Conservation (phyloP, 92 coral and sea anemone genomes). For the Actinostola sp. region DNA sequence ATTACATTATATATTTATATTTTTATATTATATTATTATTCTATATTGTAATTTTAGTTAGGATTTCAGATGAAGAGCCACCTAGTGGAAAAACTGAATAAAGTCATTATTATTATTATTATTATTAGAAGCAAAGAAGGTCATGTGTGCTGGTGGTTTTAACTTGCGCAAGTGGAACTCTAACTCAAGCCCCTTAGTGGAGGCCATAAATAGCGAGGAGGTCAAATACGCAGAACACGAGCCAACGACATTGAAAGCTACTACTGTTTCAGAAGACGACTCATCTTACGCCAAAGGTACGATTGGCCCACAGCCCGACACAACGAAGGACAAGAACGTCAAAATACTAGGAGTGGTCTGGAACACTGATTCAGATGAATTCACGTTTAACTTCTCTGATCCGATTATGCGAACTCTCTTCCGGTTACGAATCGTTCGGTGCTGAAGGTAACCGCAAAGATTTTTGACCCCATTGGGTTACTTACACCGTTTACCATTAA, state of each 20-base stretch:
- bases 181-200: constrained; percentile 18
- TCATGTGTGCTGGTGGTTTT: constrained; percentile 51
- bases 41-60: too few relatives aligned
- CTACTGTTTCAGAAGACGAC: constrained; percentile 15
- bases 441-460: constrained; percentile 65
- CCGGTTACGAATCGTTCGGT: constrained; percentile 71
- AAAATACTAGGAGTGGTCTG: constrained; percentile 62
- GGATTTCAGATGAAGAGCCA: too few relatives aligned
- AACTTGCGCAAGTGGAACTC: constrained; percentile 68
- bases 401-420: constrained; percentile 31
- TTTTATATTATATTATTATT: too few relatives aligned
- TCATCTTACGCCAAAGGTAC: constrained; percentile 12
- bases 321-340: constrained; percentile 4
- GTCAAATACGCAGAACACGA: too few relatives aligned
- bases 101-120: too few relatives aligned
- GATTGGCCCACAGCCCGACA: too few relatives aligned
- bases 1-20: too few relatives aligned
- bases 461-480: constrained; percentile 74
- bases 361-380: constrained; percentile 58
- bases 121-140: constrained; percentile 23
- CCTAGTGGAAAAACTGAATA: too few relatives aligned
- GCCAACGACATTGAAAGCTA: not conserved
- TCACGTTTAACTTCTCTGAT: constrained; percentile 44
- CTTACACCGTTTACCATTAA: constrained; percentile 61
- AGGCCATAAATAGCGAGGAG: constrained; percentile 7